Percentiles rank a stretch among this genome's conserved stretches.
Conservation (phyloP, 2,888 invertebrate species). For the Eupithecia abbreviata region DNA sequence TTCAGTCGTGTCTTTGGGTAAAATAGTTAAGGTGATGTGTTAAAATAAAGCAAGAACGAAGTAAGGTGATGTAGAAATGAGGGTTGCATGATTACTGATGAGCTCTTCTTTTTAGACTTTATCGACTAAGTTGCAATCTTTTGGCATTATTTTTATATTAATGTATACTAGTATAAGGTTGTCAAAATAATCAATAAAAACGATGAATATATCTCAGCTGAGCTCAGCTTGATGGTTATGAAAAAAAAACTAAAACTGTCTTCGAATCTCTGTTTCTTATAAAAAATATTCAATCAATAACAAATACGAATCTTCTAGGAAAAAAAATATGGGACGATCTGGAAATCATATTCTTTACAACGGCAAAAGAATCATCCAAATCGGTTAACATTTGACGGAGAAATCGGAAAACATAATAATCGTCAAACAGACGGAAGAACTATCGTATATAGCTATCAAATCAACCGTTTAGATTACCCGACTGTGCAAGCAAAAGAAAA, state of each 20-base stretch:
- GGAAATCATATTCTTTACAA: not conserved
- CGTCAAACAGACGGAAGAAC: not conserved
- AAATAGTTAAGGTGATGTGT: not conserved
- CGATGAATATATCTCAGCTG: too few relatives aligned
- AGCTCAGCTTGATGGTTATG: not conserved
- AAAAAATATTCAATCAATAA: not conserved
- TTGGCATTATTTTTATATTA: not conserved
- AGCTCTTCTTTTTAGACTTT: not conserved
- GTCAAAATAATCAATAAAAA: too few relatives aligned
- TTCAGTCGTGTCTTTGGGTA: not conserved
- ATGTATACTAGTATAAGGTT: too few relatives aligned
- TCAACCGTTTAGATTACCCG: not conserved
- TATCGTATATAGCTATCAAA: not conserved
- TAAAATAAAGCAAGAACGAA: not conserved
- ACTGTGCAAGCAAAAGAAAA: slow-evolving; percentile 55
- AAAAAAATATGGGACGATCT: not conserved
- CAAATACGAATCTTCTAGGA: not conserved
- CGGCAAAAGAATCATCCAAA: not conserved
- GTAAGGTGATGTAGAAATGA: not conserved
- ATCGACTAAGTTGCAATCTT: not conserved
- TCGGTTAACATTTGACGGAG: not conserved
- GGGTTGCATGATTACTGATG: not conserved
- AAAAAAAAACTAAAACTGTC: not conserved
- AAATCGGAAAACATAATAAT: not conserved
- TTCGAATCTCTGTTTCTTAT: not conserved